Conservation (phyloP, 2,113 vertebrate species). For the Xiphophorus hellerii region DNA sequence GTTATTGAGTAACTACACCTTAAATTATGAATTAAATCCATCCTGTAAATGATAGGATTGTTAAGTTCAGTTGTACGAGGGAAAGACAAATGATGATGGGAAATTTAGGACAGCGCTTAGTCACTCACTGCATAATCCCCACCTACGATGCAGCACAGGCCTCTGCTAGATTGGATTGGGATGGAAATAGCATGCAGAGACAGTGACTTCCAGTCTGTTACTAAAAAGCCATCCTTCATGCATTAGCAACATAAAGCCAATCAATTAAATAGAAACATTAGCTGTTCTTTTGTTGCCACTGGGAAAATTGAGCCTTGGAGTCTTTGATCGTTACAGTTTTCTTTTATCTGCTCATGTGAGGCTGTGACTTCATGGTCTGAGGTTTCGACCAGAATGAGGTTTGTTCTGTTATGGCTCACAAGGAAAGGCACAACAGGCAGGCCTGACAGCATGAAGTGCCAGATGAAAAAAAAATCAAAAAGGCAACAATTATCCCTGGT, state of each 20-base stretch:
- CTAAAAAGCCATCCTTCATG: constrained; percentile 11
- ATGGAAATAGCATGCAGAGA: constrained; percentile 28
- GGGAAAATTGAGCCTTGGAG: constrained; percentile 7
- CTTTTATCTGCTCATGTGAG: constrained; percentile 13
- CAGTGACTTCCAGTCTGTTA: constrained; percentile 11
- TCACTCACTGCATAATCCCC: constrained; percentile 22
- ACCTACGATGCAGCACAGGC: constrained; percentile 7
- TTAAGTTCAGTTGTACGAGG: constrained; percentile 11
- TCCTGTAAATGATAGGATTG: not conserved
- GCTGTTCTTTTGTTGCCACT: constrained; percentile 9
- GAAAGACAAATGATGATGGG: not conserved
- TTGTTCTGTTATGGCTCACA: constrained; percentile 10
- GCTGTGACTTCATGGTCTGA: constrained; percentile 11
- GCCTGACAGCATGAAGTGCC: constrained; percentile 4
- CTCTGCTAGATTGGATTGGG: constrained; percentile 25
- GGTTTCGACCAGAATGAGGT: constrained; percentile 11
- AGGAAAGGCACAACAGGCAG: constrained; percentile 2
- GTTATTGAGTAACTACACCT: constrained; percentile 1
- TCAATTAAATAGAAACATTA: constrained; percentile 50
- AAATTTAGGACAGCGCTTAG: constrained; percentile 22
- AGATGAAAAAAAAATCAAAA: constrained; percentile 27
- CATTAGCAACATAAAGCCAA: constrained; percentile 55
- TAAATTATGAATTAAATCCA: not conserved
- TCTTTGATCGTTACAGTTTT: constrained; percentile 42
- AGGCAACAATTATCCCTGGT: constrained; percentile 17